Base-by-base conservation (phyloP, 2,888 invertebrate species). In the Volucella bombylans region DNA sequence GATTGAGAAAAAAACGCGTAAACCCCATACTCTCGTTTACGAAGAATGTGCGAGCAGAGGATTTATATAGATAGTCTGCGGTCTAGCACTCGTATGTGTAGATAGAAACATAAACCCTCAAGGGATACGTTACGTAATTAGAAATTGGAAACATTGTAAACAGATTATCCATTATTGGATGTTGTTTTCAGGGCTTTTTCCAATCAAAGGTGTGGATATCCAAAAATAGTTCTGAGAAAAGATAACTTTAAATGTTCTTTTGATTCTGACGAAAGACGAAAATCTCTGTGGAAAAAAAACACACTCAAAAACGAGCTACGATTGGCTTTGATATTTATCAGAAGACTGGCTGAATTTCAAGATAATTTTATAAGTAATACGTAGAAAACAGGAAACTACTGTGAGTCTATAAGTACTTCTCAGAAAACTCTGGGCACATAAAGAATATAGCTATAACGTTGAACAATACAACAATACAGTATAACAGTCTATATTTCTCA, bases 11-110 rank as follows among this genome's bases (percentile, higher is more conserved):
- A 73, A 39, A 41, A n/a, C n/a, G 45, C 15, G 12, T 15, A n/a
- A n/a, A 61, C 23, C 52, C 61, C 31, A 45, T 47, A 31, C 14
- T 47, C 11, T 15, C 49, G 80, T 62, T 74, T 68, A 62, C 74
- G 68, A 18, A 23, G 62, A 31, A 52, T 10, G 41, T 50, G 45
- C 15, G 43, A 39, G 55, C 6, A 12, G 6, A 23, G 59, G 52
- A 57, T 82, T 67, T 9, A 23, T 23, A 2, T 23, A 67, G 72
- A 72, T 57, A 49, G 52, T 6, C 31, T 31, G 31, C 6, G 6
- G 31, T 31, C 31, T 31, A 31, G 31, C 6, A 31, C 1, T 31
- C 31, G 6, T 31, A 31, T 23, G 23, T 52, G 38, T 38, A 38
- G 43, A 15, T 8, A 14, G 15, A 15, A 38, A 31, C 18, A 54